Evolutionary conservation across 37 sponge, comb jelly and placozoan species (phyloP).

Genomic region (Crambe crambe): DNA sequence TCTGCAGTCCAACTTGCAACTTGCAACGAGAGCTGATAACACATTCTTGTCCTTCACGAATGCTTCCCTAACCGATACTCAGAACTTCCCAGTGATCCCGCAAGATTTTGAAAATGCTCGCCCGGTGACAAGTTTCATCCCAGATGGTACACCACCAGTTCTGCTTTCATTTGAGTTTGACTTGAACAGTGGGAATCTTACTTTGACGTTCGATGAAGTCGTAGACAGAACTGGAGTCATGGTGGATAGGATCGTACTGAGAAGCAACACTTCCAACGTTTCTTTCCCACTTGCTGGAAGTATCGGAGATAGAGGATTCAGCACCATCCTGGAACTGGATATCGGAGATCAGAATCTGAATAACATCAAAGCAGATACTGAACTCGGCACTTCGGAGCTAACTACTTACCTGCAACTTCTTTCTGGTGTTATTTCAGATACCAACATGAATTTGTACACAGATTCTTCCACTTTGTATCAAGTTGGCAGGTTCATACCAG

Average conservation of each 20-base stretch:
- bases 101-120: slow-evolving; percentile 36
- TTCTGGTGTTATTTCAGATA: slow-evolving; percentile 56
- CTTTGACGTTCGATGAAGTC: slow-evolving; percentile 77
- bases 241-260: slow-evolving; percentile 50
- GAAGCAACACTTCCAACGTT: slow-evolving; percentile 21
- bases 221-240: slow-evolving; percentile 34
- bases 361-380: slow-evolving; percentile 60
- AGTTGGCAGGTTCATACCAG: slow-evolving; percentile 44
- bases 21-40: slow-evolving; percentile 47
- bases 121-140: slow-evolving; percentile 21
- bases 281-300: slow-evolving; percentile 42
- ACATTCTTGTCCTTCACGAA: slow-evolving; percentile 77
- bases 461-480: slow-evolving; percentile 19
- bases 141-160: slow-evolving; percentile 73
- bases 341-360: slow-evolving; percentile 60
- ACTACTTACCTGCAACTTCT: slow-evolving; percentile 60
- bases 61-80: slow-evolving; percentile 65
- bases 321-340: slow-evolving; percentile 31
- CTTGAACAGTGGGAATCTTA: slow-evolving; percentile 63
- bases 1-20: slow-evolving; percentile 48
- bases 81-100: slow-evolving; percentile 48
- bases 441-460: slow-evolving; percentile 37
- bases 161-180: slow-evolving; percentile 68
- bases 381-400: slow-evolving; percentile 47
- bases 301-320: slow-evolving; percentile 16